Evolutionary conservation across 1,140 invertebrate species (phyloP), one percentile per base, ranked within the genome.

Genomic region (Apolygus lucorum): DNA sequence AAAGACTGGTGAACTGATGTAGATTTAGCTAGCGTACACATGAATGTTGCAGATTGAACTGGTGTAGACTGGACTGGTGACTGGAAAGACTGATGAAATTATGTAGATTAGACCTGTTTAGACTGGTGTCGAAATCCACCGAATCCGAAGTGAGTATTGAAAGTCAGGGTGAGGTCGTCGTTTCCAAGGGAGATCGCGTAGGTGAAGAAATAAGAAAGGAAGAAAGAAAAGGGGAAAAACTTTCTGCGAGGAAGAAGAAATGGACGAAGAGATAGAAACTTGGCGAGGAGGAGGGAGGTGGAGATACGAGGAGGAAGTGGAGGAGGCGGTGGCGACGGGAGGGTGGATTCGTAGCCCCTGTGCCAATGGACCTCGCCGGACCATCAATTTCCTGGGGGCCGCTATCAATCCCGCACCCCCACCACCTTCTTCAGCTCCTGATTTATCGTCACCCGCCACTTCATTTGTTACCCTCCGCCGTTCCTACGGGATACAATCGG

Each of bases 361-460:
- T 66, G 64, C 29, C 64, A 66, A 66, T 66, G 64, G 64, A 66
- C 64, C 64, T 66, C 54, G 64, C 64, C 64, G 27, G 64, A 66
- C 64, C 64, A 66, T 66, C 64, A 66, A 66, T 66, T 66, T 66
- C 64, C 64, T 66, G 27, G 28, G 28, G 27, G n/a, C 29, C 64
- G 28, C 28, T 34, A 34, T 34, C 28, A 28, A 66, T 34, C 28
- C 64, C 54, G 22, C 54, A 13, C 22, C 22, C 54, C 54, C 22
- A 13, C 54, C 8, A 4, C 22, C 22, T 59, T 21, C 54, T 17
- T 34, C 64, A 17, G 21, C 27, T 24, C 28, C 64, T 66, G 64
- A 66, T 66, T 66, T 66, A 66, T 66, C 27, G 64, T 66, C 27
- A 66, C n/a, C 64, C 64, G 64, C 27, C 28, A 66, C 64, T 66